Percentiles rank a stretch among this genome's conserved stretches.
Conservation (phyloP, 2,113 vertebrate species). For the Manacus vitellinus region DNA sequence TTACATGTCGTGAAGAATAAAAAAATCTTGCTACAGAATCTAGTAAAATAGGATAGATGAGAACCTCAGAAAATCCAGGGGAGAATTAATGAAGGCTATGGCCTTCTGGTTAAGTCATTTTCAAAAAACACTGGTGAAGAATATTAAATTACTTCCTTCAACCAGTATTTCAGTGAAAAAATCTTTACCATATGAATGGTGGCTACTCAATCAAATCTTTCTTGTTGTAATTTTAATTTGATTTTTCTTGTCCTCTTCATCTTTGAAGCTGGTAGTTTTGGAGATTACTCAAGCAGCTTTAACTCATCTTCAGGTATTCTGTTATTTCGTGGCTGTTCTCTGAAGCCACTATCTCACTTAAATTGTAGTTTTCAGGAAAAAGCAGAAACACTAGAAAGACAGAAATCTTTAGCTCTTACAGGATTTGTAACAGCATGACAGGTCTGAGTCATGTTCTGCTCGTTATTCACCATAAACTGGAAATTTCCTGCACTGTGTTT, state of each 20-base stretch:
- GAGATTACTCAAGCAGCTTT: not conserved
- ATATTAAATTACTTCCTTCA: not conserved
- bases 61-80: not conserved
- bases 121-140: not conserved
- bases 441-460: not conserved
- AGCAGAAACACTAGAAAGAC: not conserved
- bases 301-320: not conserved
- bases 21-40: not conserved
- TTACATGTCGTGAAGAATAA: not conserved
- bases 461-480: not conserved
- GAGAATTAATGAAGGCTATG: not conserved
- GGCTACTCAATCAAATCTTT: not conserved
- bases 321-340: not conserved
- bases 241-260: not conserved
- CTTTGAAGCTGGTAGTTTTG: not conserved
- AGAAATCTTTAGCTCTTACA: not conserved
- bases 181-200: rapidly evolving
- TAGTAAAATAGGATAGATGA: not conserved
- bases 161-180: not conserved
- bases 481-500: not conserved
- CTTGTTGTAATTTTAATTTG: not conserved
- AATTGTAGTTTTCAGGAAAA: not conserved
- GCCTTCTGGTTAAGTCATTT: not conserved
- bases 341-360: not conserved
- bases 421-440: not conserved